Evolutionary conservation across 1,140 invertebrate genomes (phyloP), one percentile per base, ranked within the genome.

Genomic region (Hyphantria cunea): DNA sequence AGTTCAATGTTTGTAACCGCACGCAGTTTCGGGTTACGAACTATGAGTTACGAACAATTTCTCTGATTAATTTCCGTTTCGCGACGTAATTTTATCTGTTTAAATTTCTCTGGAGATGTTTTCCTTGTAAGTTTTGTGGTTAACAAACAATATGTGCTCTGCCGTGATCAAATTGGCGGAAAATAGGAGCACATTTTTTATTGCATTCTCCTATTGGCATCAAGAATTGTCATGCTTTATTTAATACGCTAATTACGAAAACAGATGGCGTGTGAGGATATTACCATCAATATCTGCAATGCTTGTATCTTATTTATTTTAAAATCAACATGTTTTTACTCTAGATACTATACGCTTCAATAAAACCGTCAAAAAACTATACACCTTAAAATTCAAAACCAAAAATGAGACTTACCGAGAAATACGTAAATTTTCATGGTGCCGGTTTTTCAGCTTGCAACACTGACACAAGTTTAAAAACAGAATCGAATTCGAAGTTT

Each of bases 401-500:
- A 37, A n/a, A n/a, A n/a, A n/a, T 34, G 13, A 41, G 8, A 60
- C 56, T 60, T 42, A 60, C 56, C 56, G 15, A 60, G 39, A 50
- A 60, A 60, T 14, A 60, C 13, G 39, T 39, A 60, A 51, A 60
- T 44, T 48, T 60, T 60, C 56, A 60, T 60, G 15, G 47, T 60
- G 32, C 9, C n/a, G 25, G 25, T 60, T 15, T 42, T 17, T 42
- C 39, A 60, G 56, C 48, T 60, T 15, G 56, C 56, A 60, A 60
- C 56, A 60, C 56, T 51, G 56, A 60, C 56, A 60, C 56, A 60
- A 60, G 37, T 51, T 60, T 33, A 31, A 51, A 60, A 51, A 50
- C 56, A 60, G 39, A 51, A 7, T 60, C 33, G 25, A 44, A 33
- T 60, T 50, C 56, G 56, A 51, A 60, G 31, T 60, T 60, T 17